Evolutionary conservation across 2,113 vertebrate genomes (phyloP).

Genomic region (Todiramphus saurophagus): DNA sequence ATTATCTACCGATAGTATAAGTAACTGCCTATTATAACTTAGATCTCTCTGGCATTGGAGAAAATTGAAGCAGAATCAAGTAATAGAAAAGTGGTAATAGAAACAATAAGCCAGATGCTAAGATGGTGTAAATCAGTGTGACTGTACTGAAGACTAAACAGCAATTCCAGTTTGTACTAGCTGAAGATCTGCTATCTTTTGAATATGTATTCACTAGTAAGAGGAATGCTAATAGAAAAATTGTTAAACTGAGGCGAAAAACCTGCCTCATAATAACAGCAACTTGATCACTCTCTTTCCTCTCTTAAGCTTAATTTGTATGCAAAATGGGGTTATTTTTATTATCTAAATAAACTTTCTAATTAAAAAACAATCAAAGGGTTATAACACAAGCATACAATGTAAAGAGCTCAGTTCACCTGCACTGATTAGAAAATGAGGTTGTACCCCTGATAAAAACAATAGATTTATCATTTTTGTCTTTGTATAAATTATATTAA

Average conservation of each 20-base stretch:
- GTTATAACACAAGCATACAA: not conserved
- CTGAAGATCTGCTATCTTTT: not conserved
- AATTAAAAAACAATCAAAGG: constrained; percentile 30
- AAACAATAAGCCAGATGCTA: constrained; percentile 30
- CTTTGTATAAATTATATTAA: not conserved
- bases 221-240: not conserved
- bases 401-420: not conserved
- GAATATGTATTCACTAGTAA: not conserved
- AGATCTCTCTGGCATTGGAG: not conserved
- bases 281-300: not conserved
- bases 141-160: not conserved
- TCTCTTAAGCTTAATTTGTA: not conserved
- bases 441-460: not conserved
- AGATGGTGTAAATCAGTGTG: constrained; percentile 8
- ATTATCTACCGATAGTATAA: not conserved
- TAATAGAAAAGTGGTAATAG: constrained; percentile 6
- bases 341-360: constrained; percentile 11
- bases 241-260: not conserved
- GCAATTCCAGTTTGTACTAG: not conserved
- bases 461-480: not conserved
- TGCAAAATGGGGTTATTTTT: not conserved
- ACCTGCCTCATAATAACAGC: not conserved
- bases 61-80: constrained; percentile 18
- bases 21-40: constrained; percentile 6
- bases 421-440: not conserved